phyloP scores from a whole-genome alignment of 2,797 vertebrate species.

The Acestrorhynchus altus region DNA sequence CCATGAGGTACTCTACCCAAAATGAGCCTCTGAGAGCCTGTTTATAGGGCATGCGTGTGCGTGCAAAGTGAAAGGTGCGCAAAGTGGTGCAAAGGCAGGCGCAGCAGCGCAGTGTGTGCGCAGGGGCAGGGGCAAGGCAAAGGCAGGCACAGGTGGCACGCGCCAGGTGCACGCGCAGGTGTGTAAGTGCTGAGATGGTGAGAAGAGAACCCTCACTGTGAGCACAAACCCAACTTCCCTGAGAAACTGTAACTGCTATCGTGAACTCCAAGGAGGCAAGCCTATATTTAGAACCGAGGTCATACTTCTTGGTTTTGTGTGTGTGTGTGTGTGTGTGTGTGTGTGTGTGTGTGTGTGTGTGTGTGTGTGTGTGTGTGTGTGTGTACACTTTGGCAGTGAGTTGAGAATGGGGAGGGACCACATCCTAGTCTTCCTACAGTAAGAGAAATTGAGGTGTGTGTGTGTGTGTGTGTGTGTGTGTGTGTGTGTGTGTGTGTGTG shows the following conservation, averaged over 20 bases:
- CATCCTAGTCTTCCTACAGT: background rate
- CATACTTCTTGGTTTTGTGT: background rate
- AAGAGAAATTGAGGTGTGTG: background rate
- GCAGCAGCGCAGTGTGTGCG: no score
- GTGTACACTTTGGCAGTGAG: background rate
- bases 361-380: background rate
- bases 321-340: background rate
- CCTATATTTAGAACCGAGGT: background rate
- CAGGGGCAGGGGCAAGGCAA: no score
- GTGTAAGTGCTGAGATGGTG: no score
- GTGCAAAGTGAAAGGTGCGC: no score
- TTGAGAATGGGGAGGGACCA: background rate
- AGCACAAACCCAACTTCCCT: background rate
- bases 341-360: background rate
- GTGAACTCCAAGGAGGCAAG: background rate
- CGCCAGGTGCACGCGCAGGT: no score
- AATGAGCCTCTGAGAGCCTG: no score
- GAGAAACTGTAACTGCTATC: background rate
- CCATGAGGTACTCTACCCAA: no score
- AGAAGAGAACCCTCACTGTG: no score
- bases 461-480: conserved; percentile 5
- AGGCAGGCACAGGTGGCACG: no score
- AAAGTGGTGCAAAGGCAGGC: no score
- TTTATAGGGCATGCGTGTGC: no score
- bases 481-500: background rate